Conservation (phyloP, 2,888 invertebrate genomes). For the Epinotia ramella region DNA sequence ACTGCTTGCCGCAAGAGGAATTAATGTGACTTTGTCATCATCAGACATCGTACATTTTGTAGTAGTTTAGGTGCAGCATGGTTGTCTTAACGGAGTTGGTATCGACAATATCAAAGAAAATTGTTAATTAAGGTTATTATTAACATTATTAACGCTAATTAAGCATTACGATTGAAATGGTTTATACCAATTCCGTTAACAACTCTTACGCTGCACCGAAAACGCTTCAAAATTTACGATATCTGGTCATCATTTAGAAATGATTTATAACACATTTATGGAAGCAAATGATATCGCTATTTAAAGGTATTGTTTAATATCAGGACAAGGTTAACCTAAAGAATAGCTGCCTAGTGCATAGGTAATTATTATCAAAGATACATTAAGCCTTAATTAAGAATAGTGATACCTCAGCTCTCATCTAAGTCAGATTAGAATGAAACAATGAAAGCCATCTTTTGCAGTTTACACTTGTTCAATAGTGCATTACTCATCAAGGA, state of each 20-base stretch:
- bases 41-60: too few relatives aligned
- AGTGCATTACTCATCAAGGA: neutral
- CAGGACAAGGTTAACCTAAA: neutral
- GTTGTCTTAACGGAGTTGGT: too few relatives aligned
- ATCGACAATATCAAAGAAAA: too few relatives aligned
- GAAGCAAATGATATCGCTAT: neutral
- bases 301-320: neutral
- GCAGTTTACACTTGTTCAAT: neutral
- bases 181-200: too few relatives aligned
- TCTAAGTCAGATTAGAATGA: neutral
- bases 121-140: too few relatives aligned
- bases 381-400: neutral
- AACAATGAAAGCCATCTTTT: neutral
- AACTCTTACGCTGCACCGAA: too few relatives aligned
- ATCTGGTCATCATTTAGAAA: constrained; percentile 11
- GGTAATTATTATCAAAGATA: neutral
- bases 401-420: neutral
- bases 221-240: too few relatives aligned
- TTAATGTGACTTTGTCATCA: constrained; percentile 15
- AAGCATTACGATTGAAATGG: too few relatives aligned
- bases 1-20: constrained; percentile 18
- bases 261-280: constrained; percentile 14
- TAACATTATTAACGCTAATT: too few relatives aligned
- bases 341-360: neutral
- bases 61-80: too few relatives aligned